Evolutionary conservation across 2,113 vertebrate genomes (phyloP).

Genomic region (Crotalus helleri): DNA sequence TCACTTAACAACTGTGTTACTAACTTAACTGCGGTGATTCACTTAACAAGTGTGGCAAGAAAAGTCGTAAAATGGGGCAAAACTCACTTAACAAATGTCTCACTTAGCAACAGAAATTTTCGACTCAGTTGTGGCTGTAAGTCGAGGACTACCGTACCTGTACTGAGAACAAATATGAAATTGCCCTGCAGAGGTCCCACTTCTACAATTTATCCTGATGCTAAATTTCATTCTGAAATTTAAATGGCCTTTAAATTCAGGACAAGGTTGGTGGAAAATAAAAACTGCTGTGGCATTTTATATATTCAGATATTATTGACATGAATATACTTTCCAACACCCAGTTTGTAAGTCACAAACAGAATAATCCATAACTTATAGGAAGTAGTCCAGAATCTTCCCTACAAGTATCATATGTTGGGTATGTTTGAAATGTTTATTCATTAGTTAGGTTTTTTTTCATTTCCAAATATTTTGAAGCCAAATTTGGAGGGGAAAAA

Average conservation of each 20-base stretch:
- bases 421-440: not conserved
- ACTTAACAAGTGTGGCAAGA: too few relatives aligned
- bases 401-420: not conserved
- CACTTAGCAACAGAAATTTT: not conserved
- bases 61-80: too few relatives aligned
- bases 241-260: not conserved
- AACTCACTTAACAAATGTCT: too few relatives aligned
- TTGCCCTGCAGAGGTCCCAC: not conserved
- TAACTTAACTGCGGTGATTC: too few relatives aligned
- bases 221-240: not conserved
- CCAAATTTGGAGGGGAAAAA: not conserved
- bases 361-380: not conserved
- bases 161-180: not conserved
- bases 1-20: too few relatives aligned
- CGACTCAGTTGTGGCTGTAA: not conserved
- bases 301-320: slow-evolving; percentile 17
- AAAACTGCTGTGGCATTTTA: rapidly evolving
- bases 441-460: not conserved
- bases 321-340: slow-evolving; percentile 13
- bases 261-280: not conserved
- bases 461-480: not conserved
- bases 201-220: not conserved
- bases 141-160: not conserved
- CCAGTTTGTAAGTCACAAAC: not conserved
- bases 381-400: not conserved